These are phyloP conservation scores for Poecile atricapillus DNA, from an alignment of 2,113 vertebrate genomes.

Conservation along the genomic window DNA sequence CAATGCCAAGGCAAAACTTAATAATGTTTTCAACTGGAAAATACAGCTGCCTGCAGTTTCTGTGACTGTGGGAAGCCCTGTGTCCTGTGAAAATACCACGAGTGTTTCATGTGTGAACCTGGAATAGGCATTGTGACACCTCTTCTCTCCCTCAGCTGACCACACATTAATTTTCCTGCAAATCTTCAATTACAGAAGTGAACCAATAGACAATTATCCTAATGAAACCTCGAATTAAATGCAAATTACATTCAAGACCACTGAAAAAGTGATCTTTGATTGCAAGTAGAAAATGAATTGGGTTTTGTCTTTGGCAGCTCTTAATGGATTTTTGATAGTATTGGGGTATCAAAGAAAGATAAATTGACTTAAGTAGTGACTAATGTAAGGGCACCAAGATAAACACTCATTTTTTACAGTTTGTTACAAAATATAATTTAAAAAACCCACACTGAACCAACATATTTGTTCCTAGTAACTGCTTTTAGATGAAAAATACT, in stretches of 20 bases:
- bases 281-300: neutral
- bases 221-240: conserved; percentile 60
- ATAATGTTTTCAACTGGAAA: neutral
- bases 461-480: neutral
- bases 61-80: neutral
- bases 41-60: neutral
- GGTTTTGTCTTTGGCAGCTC: neutral
- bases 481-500: neutral
- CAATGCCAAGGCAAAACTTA: neutral
- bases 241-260: conserved; percentile 47
- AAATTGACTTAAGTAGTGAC: neutral
- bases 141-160: neutral
- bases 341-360: neutral
- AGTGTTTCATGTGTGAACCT: neutral
- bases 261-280: conserved; percentile 20
- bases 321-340: neutral
- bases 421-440: neutral
- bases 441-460: neutral
- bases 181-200: conserved; percentile 52
- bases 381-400: neutral
- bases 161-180: conserved; percentile 36
- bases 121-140: neutral
- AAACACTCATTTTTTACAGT: neutral
- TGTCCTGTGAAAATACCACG: neutral
- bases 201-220: conserved; percentile 50